Evolutionary conservation across 2,888 invertebrate genomes (phyloP).

Genomic region (Protodeltote pygarga): DNA sequence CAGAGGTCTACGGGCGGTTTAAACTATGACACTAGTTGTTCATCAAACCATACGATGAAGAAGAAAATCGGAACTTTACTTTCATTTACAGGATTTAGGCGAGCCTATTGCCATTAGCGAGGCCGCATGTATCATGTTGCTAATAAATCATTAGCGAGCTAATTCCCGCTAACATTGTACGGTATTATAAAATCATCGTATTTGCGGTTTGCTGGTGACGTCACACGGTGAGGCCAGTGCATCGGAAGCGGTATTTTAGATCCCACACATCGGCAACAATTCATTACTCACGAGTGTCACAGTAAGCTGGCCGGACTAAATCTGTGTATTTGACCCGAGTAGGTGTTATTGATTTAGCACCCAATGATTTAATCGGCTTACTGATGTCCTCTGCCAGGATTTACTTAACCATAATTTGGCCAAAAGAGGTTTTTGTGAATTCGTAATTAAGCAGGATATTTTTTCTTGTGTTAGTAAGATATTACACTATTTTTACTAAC

Average conservation of each 20-base stretch:
- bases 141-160: slow-evolving; percentile 24
- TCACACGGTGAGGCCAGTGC: slow-evolving; percentile 6
- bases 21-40: too few species aligned
- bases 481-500: too few species aligned
- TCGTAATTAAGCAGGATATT: too few species aligned
- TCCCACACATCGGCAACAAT: background rate
- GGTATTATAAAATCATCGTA: slow-evolving; percentile 1
- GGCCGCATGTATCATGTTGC: too few species aligned
- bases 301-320: slow-evolving; percentile 10
- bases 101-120: too few species aligned
- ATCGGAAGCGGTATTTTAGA: slow-evolving; percentile 1
- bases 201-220: slow-evolving; percentile 8
- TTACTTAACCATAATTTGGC: too few species aligned
- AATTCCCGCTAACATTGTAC: slow-evolving; percentile 1
- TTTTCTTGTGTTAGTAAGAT: too few species aligned
- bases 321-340: slow-evolving; percentile 16
- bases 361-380: slow-evolving; percentile 32
- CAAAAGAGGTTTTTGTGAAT: too few species aligned
- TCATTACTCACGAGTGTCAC: slow-evolving; percentile 27
- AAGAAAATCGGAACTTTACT: too few species aligned
- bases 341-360: slow-evolving; percentile 23
- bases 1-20: too few species aligned
- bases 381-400: slow-evolving; percentile 9
- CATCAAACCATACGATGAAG: too few species aligned
- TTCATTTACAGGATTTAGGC: too few species aligned